Evolutionary conservation across 2,113 vertebrate species (phyloP), one percentile per base, ranked within the genome.

Genomic region (Spilogale gracilis): DNA sequence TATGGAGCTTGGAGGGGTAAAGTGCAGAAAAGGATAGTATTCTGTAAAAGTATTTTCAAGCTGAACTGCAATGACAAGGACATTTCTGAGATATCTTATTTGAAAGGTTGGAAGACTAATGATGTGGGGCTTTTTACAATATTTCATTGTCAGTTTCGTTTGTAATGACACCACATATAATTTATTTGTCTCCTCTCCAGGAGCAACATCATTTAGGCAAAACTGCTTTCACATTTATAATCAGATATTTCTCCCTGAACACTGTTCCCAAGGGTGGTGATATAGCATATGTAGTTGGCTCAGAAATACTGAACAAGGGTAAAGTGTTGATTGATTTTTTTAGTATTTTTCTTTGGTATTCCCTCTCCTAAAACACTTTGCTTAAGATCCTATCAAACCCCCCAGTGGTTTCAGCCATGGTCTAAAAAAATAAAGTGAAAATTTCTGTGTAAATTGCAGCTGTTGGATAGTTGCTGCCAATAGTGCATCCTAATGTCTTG

Each of bases 91-190:
- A 67, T 73, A 96, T 52, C 84, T 82, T 78, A 54, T 76, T 73
- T 95, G 52, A 94, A 96, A 97, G 45, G 84, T 65, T 8, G 58
- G 63, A 96, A 91, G 63, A 78, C 10, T 56, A 65, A 80, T 95
- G 45, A 81, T 85, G 21, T 84, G 30, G 9, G 52, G 48, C 25
- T 8, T 96, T 90, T 90, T 30, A 32, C 10, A 92, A 81, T 81
- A 94, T 96, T 97, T 95, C 56, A 94, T 27, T 91, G 83, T 95
- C 69, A 95, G 6, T 94, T 95, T 94, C 30, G 80, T 94, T 95
- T 96, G 58, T 63, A 84, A 95, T 54, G 45, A 69, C 45, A 96
- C 4, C 76, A 32, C 81, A 6, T 73, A 30, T 52, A 96, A 95
- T 89, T 78, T 90, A 83, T 89, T 96, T 89, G 60, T 96, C 54